phyloP scores from a whole-genome alignment of 2,888 invertebrate genomes.

The Desoria tigrina region DNA sequence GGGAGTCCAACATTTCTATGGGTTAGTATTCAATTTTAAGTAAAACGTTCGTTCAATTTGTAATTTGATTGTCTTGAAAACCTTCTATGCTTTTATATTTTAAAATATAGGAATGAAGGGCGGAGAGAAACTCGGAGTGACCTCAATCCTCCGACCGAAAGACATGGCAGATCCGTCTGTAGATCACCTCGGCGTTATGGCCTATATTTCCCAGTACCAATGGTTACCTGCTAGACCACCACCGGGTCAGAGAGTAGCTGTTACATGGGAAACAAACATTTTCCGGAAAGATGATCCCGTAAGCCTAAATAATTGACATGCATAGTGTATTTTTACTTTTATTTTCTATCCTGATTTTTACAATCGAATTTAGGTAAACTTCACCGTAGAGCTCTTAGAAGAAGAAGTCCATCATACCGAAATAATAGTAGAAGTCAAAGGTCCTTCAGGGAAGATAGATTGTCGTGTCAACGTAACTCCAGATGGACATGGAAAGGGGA shows the following conservation, averaged over 20 bases:
- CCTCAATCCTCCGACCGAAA: constrained; percentile 84
- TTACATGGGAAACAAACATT: constrained; percentile 62
- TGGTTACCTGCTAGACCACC: constrained; percentile 84
- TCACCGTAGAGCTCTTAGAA: constrained; percentile 59
- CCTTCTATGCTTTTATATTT: constrained; percentile 24
- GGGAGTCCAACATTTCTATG: constrained; percentile 66
- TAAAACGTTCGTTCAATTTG: neutral
- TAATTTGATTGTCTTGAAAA: neutral
- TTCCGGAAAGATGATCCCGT: constrained; percentile 52
- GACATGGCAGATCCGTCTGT: constrained; percentile 94
- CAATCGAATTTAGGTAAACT: constrained; percentile 56
- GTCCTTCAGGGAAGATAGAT: constrained; percentile 70
- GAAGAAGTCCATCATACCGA: constrained; percentile 71
- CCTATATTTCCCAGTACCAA: constrained; percentile 89
- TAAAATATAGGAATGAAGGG: constrained; percentile 62
- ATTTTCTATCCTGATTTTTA: constrained; percentile 2
- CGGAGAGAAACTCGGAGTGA: constrained; percentile 71
- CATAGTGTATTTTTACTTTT: neutral
- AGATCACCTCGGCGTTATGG: constrained; percentile 96
- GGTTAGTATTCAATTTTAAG: constrained; percentile 60
- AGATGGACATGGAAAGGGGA: constrained; percentile 71
- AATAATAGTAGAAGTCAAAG: constrained; percentile 74
- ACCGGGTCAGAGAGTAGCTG: constrained; percentile 76
- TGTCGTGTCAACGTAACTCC: constrained; percentile 62
- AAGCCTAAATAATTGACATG: constrained; percentile 4